phyloP scores from a whole-genome alignment of 2,113 vertebrate species.

The Condylura cristata region DNA sequence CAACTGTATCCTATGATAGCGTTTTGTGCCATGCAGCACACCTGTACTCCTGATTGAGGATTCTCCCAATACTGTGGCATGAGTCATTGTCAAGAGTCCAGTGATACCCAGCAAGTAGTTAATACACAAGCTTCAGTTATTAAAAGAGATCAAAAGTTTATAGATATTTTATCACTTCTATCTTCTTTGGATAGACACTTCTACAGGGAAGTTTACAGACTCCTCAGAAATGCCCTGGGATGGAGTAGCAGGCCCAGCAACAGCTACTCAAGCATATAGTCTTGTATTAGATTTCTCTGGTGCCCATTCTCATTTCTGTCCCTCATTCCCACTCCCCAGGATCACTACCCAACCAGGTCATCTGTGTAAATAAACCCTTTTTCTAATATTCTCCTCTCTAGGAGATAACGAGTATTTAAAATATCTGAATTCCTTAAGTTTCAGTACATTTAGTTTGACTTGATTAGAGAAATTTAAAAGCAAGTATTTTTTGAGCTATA shows the following conservation, averaged over 20 bases:
- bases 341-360: neutral
- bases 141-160: neutral
- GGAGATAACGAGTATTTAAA: neutral
- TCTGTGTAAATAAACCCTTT: neutral
- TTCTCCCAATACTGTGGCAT: too few relatives aligned
- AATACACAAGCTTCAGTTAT: neutral
- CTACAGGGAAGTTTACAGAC: neutral
- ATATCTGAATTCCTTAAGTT: neutral
- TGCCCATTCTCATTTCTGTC: neutral
- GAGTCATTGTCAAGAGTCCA: neutral
- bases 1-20: neutral
- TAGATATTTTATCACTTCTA: neutral
- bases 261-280: neutral
- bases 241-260: neutral
- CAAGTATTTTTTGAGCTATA: constrained; percentile 1
- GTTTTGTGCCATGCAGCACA: neutral
- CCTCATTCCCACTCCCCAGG: too few relatives aligned
- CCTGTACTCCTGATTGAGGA: neutral
- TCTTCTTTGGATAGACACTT: neutral
- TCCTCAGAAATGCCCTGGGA: neutral
- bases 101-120: neutral
- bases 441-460: neutral
- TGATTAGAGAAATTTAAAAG: constrained; percentile 51
- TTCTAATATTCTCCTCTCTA: neutral
- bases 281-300: neutral